Evolutionary conservation across 1,140 invertebrate species (phyloP), one percentile per base, ranked within the genome.

Genomic region (Apis florea): DNA sequence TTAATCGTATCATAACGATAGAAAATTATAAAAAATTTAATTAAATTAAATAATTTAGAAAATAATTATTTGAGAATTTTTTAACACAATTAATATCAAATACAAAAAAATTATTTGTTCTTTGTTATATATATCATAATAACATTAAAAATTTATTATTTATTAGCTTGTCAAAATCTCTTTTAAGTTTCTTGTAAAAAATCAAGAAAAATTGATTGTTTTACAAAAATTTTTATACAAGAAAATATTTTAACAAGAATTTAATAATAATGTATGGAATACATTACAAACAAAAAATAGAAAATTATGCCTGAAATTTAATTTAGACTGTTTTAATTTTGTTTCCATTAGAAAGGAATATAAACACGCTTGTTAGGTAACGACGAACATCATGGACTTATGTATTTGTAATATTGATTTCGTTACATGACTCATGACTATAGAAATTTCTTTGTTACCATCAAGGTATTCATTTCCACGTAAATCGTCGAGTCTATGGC

Each of bases 381-480:
- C 73, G 66, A 82, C 66, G 58, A 71, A 51, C 31, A 31, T 70
- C 66, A 58, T n/a, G 59, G 78, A 82, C 31, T 77, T 78, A 63
- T 40, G 6, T 40, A 40, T 67, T 64, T 78, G 80, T 56, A 70
- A 78, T 82, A 82, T 82, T 82, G 80, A 82, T 82, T 82, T 51
- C 12, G 53, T 66, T 51, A 64, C 56, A 40, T 77, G 75, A 79
- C 67, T 72, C 54, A 83, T 47, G 67, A 26, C 64, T 49, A 63
- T 74, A 64, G 59, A 49, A 49, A 26, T 56, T 75, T 68, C 67
- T 72, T 54, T 76, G 21, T n/a, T 47, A 17, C 47, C 54, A 24
- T 68, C 59, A 51, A 54, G 61, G 24, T 54, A 26, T 53, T 54
- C 24, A 69, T 69, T 69, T 69, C 47, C 12, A 69, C 49, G 40